phyloP scores from a whole-genome alignment of 2,113 vertebrate species.

The Willisornis vidua region DNA sequence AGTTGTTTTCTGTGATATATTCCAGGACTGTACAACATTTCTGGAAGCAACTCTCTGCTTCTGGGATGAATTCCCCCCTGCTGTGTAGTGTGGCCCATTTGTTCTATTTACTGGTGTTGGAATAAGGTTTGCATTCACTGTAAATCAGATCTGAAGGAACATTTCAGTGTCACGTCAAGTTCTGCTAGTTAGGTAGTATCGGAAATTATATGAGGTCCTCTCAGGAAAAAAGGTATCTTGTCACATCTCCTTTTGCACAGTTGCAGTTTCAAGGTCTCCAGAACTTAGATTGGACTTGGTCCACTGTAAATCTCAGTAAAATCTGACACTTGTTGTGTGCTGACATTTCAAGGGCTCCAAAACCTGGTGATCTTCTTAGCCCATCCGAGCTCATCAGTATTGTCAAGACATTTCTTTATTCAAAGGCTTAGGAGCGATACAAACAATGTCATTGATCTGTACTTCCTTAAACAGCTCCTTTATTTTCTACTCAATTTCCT shows the following conservation, averaged over 20 bases:
- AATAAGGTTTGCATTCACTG: not conserved
- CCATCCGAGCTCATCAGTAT: not conserved
- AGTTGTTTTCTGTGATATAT: slow-evolving; percentile 51
- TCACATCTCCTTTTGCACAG: not conserved
- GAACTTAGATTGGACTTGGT: not conserved
- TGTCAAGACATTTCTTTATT: not conserved
- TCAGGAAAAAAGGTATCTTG: not conserved
- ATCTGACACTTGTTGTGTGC: not conserved
- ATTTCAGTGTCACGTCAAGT: slow-evolving; percentile 21
- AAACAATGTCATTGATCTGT: not conserved
- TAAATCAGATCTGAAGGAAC: slow-evolving; percentile 31
- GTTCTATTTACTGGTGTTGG: slow-evolving; percentile 5
- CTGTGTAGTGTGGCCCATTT: not conserved
- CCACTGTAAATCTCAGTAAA: slow-evolving; percentile 7
- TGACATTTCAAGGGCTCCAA: slow-evolving; percentile 30
- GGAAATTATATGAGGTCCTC: not conserved
- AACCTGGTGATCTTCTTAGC: not conserved
- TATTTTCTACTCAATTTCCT: not conserved
- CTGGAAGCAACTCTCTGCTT: not conserved
- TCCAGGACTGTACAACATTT: slow-evolving; percentile 2
- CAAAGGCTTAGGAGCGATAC: not conserved
- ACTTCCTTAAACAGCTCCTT: slow-evolving; percentile 1
- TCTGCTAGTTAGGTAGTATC: not conserved
- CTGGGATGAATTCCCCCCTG: slow-evolving; percentile 29
- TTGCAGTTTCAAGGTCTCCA: not conserved